Evolutionary conservation across 2,888 invertebrate genomes (phyloP), one percentile per base, ranked within the genome.

Genomic region (Coremacera marginata): DNA sequence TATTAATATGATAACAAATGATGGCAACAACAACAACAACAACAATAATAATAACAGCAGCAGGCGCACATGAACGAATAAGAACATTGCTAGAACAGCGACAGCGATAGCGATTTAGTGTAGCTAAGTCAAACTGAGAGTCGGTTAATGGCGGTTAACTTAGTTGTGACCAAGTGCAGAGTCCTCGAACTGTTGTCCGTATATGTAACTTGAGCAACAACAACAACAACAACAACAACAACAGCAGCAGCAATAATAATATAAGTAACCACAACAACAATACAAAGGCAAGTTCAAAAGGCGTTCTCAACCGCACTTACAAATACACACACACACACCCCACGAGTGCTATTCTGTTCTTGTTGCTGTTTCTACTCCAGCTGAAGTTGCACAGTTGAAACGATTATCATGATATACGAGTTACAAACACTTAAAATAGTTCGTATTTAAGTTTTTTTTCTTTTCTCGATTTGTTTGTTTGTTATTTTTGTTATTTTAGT

Each of bases 331-430:
- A 19, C 44, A 37, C 19, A 67, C 25, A 34, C 19, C 44, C 27
- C 22, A 51, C 14, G 51, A 27, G 22, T 60, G 25, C 16, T 27
- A 5, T 34, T 37, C 34, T 49, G 68, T 22, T 16, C 14, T 11
- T 49, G 19, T 19, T 68, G 44, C 51, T 49, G 51, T 16, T 49
- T 2, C 14, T 57, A 19, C 22, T 57, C 57, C n/a, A 57, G 70
- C 52, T 52, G 70, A 22, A 52, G 51, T 52, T 52, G 27, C 22
- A 65, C 60, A 70, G 70, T 71, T 72, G 60, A 77, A 75, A 74
- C 76, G 84, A 86, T 85, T 85, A 85, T 83, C 86, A 84, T 85
- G 85, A 85, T 86, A 86, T 85, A 85, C 86, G 85, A 86, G 85
- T 76, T 68, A 65, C 62, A 75, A 78, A 76, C 76, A 75, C 75